Conservation (phyloP, 2,888 invertebrate species). For the Gisinianus flammeolus region DNA sequence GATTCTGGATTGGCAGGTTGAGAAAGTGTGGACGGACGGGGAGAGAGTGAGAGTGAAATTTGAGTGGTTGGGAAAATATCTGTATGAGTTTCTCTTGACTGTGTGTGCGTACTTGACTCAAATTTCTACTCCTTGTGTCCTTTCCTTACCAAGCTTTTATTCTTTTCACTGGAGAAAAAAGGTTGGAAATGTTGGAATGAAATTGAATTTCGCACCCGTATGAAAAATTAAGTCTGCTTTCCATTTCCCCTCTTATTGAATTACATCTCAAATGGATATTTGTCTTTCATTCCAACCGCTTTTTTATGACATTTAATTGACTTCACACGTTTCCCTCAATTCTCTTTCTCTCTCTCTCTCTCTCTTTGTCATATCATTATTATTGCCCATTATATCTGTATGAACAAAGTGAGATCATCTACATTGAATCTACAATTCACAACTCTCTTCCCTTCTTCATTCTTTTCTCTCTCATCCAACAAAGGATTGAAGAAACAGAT, state of each 20-base stretch:
- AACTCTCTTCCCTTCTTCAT: too few species aligned
- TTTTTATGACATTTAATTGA: constrained; percentile 53
- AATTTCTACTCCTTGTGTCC: too few species aligned
- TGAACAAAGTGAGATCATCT: too few species aligned
- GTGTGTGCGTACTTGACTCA: too few species aligned
- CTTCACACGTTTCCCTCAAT: constrained; percentile 49
- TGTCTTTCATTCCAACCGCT: constrained; percentile 50
- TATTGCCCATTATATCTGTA: not conserved
- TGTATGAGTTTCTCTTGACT: too few species aligned
- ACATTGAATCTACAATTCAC: too few species aligned
- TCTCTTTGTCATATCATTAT: not conserved
- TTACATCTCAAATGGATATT: constrained; percentile 49
- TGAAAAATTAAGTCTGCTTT: constrained; percentile 45
- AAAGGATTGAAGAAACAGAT: too few species aligned
- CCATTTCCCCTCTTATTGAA: constrained; percentile 46
- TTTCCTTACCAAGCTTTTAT: not conserved
- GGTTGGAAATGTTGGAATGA: constrained; percentile 6
- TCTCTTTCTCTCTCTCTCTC: constrained; percentile 4
- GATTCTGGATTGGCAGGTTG: not conserved
- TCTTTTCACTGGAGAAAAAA: constrained; percentile 2
- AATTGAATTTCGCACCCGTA: constrained; percentile 43
- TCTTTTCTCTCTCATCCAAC: too few species aligned
- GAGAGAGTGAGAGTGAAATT: not conserved
- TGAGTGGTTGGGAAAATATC: not conserved
- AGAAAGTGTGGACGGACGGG: too few species aligned